Evolutionary conservation across 2,888 invertebrate genomes (phyloP).

Genomic region (Tanypteryx hageni): DNA sequence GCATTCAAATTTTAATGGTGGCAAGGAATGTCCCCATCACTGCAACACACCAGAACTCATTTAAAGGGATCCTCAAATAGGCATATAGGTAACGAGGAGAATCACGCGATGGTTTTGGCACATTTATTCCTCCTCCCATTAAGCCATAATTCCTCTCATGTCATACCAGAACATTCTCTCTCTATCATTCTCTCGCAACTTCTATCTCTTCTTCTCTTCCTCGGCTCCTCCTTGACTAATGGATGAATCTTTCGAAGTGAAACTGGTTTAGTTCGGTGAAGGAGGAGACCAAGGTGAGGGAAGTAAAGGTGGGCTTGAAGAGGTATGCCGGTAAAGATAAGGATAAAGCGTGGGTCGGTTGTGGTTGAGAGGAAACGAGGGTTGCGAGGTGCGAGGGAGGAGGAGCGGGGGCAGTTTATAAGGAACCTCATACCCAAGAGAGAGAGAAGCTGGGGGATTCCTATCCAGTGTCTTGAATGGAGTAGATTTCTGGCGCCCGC

Average conservation of each 20-base stretch:
- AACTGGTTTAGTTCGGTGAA: slow-evolving; percentile 16
- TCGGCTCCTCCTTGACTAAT: not conserved
- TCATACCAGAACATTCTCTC: not conserved
- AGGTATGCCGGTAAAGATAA: not conserved
- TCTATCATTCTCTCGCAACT: not conserved
- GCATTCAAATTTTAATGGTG: too few species aligned
- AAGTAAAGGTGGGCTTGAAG: not conserved
- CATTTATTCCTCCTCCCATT: not conserved
- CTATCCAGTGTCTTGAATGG: not conserved
- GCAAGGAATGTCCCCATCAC: too few species aligned
- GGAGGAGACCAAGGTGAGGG: not conserved
- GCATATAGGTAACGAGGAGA: too few species aligned
- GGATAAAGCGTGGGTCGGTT: not conserved
- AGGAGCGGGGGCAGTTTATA: not conserved
- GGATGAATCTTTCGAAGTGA: slow-evolving; percentile 8
- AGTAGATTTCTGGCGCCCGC: not conserved
- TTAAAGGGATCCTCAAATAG: not conserved
- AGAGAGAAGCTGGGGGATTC: not conserved
- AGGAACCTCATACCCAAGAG: not conserved
- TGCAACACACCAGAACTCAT: not conserved
- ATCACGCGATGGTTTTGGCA: too few species aligned
- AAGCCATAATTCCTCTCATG: not conserved
- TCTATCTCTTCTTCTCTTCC: not conserved
- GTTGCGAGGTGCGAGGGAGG: not conserved
- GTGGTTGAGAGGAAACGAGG: not conserved